Evolutionary conservation across 2,888 invertebrate species (phyloP), one percentile per base, ranked within the genome.

Genomic region (Agonopterix arenella): DNA sequence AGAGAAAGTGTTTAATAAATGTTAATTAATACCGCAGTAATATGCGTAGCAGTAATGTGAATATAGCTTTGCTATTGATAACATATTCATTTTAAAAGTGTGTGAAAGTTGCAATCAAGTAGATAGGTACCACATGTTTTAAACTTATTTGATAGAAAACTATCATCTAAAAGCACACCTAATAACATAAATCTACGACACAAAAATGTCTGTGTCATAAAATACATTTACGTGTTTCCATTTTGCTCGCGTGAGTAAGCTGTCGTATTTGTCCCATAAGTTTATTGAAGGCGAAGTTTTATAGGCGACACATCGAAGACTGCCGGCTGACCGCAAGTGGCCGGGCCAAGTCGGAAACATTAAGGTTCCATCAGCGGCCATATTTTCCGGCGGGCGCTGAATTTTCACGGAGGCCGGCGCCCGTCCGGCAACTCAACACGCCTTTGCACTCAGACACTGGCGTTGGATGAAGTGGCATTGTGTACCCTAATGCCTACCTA

Each of bases 341-440:
- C 43, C 71, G 69, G 66, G 73, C 72, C 76, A 79, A 84, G 80
- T 78, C 84, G 84, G 85, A 85, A 84, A 83, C 86, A 86, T 86
- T 86, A 85, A 76, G 84, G 84, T 79, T 80, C 84, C 84, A 84
- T 84, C 82, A 80, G 80, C 70, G 77, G 78, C 82, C 79, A 84
- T 84, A 85, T 83, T 85, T 84, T 81, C 83, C 80, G 83, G 80
- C 70, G 68, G 60, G 61, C 60, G 71, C 69, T 70, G 77, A 81
- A 80, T 82, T 84, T 84, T 80, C 82, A 76, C 79, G 73, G 71
- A 75, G 77, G 78, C 81, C 76, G 70, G 68, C 65, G 67, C 57
- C 66, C 73, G 77, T 66, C 72, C 78, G 76, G 73, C 73, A 68
- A 58, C 63, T 68, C 80, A 81, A 86, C 86, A 86, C 83, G 86